A percentile compares a stretch with the other conserved stretches of the same genome.
phyloP scores from a whole-genome alignment of 2,113 vertebrate genomes.

The Tachysurus fulvidraco region DNA sequence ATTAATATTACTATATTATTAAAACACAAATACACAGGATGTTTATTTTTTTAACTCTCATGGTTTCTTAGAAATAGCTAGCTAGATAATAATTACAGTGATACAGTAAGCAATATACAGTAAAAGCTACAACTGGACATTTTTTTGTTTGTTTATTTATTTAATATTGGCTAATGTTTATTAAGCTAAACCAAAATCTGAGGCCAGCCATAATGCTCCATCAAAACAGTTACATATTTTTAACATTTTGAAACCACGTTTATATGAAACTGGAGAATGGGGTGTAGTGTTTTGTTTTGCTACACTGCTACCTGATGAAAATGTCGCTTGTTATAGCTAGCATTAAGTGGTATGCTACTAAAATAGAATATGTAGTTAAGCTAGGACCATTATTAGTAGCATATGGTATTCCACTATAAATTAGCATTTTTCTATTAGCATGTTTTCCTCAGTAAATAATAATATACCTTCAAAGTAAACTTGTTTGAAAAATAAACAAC shows the following conservation, averaged over 20 bases:
- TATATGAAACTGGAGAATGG: background rate
- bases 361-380: background rate
- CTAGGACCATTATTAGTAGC: background rate
- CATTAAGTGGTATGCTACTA: background rate
- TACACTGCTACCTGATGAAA: background rate
- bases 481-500: constrained; percentile 47
- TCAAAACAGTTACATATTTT: background rate
- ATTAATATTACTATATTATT: no score
- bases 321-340: background rate
- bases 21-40: background rate
- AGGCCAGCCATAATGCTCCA: background rate
- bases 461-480: constrained; percentile 28
- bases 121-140: background rate
- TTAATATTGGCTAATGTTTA: background rate
- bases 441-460: constrained; percentile 36
- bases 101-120: background rate
- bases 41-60: background rate
- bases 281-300: background rate
- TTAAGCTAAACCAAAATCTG: background rate
- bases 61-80: background rate
- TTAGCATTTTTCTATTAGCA: constrained; percentile 22
- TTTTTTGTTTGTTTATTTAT: background rate
- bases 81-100: background rate
- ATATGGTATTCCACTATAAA: background rate
- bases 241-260: background rate